Evolutionary conservation across 2,113 vertebrate species (phyloP).

Genomic region (Neodon shergylaensis): DNA sequence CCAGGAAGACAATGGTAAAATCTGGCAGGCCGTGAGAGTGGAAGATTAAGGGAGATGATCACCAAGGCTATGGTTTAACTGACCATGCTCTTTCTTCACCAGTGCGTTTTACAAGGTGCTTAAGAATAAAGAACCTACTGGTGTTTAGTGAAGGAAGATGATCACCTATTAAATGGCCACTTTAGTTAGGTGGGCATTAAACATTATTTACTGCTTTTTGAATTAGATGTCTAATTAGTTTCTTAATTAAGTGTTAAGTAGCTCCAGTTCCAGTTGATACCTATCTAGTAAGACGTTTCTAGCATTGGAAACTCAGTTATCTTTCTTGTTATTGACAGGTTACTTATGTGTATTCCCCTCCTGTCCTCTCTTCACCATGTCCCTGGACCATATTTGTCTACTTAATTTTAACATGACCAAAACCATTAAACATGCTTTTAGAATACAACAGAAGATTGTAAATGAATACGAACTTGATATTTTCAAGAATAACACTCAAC

Average conservation of each 20-base stretch:
- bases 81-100: neutral
- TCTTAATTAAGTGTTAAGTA: slow-evolving; percentile 48
- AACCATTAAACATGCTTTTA: neutral
- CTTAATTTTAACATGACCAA: neutral
- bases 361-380: neutral
- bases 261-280: neutral
- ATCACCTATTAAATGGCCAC: slow-evolving; percentile 51
- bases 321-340: neutral
- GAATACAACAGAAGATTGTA: neutral
- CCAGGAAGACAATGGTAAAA: slow-evolving; percentile 51
- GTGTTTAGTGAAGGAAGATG: slow-evolving; percentile 31
- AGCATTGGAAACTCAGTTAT: neutral
- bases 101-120: slow-evolving; percentile 40
- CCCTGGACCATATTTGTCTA: neutral
- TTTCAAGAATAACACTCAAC: neutral
- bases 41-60: slow-evolving; percentile 16
- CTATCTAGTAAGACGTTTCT: neutral
- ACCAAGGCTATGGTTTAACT: slow-evolving; percentile 1
- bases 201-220: slow-evolving; percentile 56
- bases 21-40: neutral
- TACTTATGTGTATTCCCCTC: neutral
- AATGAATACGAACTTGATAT: neutral
- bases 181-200: slow-evolving; percentile 1
- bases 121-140: slow-evolving; percentile 38
- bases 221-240: slow-evolving; percentile 58